Conservation (phyloP, 2,113 vertebrate species). For the Willisornis vidua region DNA sequence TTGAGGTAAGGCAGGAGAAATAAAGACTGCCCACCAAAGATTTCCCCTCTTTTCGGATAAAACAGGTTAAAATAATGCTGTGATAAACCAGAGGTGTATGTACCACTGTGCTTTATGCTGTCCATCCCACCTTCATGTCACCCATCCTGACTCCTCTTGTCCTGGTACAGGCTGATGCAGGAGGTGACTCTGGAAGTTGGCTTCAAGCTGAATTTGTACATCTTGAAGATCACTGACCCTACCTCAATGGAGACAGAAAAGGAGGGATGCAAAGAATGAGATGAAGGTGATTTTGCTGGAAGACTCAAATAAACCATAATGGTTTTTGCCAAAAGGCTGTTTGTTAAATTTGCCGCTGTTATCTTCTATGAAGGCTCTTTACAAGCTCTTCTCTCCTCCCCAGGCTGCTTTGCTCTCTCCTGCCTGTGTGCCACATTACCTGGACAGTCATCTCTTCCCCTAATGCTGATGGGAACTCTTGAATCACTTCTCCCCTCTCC, state of each 20-base stretch:
- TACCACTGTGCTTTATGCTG: rapidly evolving
- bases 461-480: not conserved
- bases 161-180: not conserved
- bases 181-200: not conserved
- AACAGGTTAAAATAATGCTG: not conserved
- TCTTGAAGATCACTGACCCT: not conserved
- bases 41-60: not conserved
- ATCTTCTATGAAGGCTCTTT: not conserved
- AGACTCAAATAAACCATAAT: not conserved
- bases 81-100: not conserved
- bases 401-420: not conserved
- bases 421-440: not conserved
- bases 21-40: not conserved
- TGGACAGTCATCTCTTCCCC: not conserved
- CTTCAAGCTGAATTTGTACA: not conserved
- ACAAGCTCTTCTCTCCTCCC: not conserved
- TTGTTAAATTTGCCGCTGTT: not conserved
- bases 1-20: not conserved
- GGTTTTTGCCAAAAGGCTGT: not conserved
- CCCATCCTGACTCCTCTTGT: not conserved
- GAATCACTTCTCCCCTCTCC: not conserved
- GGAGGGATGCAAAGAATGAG: not conserved
- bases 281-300: not conserved
- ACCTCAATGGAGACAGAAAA: not conserved
- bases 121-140: not conserved